These are phyloP conservation scores for Phalacrocorax brasilianus DNA, from an alignment of 2,113 vertebrate genomes.

Conservation along the genomic window DNA sequence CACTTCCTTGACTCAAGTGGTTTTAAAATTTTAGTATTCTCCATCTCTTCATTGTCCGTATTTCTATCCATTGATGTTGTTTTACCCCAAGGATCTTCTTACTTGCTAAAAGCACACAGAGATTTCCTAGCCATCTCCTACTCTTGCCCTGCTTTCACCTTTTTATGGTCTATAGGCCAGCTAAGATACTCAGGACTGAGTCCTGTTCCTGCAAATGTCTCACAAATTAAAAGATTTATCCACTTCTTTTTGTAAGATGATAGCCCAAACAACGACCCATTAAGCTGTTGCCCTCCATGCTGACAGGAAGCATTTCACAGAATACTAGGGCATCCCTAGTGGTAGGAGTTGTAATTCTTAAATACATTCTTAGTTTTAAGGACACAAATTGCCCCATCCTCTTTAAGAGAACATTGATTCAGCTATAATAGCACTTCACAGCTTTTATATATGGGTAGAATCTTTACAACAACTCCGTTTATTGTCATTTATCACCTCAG, in stretches of 20 bases:
- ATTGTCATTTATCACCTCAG: slow-evolving; percentile 37
- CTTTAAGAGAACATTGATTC: background rate
- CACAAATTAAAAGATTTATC: background rate
- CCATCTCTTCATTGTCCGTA: background rate
- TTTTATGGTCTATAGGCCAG: background rate
- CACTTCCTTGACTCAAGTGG: background rate
- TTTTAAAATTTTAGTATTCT: background rate
- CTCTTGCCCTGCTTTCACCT: background rate
- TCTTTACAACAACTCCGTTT: slow-evolving; percentile 1
- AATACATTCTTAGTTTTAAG: background rate
- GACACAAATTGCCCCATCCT: background rate
- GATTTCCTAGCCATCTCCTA: background rate
- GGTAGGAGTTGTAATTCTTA: background rate
- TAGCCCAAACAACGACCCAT: background rate
- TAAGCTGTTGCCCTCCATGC: background rate
- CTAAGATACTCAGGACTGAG: background rate
- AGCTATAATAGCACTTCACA: background rate
- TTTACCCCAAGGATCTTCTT: background rate
- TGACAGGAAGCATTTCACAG: background rate
- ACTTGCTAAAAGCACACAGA: background rate
- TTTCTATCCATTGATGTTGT: background rate
- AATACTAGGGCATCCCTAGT: background rate
- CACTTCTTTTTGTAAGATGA: background rate
- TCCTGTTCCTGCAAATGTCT: background rate
- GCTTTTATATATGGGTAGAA: background rate